Conservation (phyloP, 2,797 vertebrate genomes). For the Zenarchopterus dispar region DNA sequence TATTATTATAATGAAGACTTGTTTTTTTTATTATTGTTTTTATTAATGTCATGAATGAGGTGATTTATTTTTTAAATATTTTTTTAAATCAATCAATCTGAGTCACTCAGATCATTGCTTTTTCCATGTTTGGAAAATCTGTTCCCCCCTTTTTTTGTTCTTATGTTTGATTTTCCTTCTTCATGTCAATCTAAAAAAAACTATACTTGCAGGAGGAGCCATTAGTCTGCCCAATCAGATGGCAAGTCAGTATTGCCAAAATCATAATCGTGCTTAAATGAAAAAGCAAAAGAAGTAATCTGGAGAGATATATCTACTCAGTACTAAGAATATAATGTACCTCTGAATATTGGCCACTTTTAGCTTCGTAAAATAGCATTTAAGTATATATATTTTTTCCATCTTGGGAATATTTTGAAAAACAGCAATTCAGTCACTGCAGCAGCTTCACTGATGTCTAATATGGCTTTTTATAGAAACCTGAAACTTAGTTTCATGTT, state of each 20-base stretch:
- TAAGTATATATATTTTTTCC: background rate
- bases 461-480: background rate
- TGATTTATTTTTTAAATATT: slow-evolving; percentile 75
- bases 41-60: slow-evolving; percentile 81
- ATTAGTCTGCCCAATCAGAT: slow-evolving; percentile 45
- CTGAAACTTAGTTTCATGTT: background rate
- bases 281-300: background rate
- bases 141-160: slow-evolving; percentile 77
- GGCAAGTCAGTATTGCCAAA: slow-evolving; percentile 19
- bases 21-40: slow-evolving; percentile 62
- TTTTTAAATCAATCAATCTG: slow-evolving; percentile 74
- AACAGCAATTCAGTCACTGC: background rate
- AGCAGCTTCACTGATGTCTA: slow-evolving; percentile 8
- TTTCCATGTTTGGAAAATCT: slow-evolving; percentile 86
- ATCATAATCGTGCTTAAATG: background rate
- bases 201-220: slow-evolving; percentile 70
- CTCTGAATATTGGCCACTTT: no score
- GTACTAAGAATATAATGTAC: background rate
- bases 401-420: background rate
- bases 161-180: slow-evolving; percentile 62
- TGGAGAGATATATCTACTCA: background rate
- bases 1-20: slow-evolving; percentile 84
- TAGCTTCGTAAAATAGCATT: background rate
- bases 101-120: slow-evolving; percentile 82
- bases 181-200: slow-evolving; percentile 62